phyloP scores from a whole-genome alignment of 2,113 vertebrate genomes.

The Petroica traversi region DNA sequence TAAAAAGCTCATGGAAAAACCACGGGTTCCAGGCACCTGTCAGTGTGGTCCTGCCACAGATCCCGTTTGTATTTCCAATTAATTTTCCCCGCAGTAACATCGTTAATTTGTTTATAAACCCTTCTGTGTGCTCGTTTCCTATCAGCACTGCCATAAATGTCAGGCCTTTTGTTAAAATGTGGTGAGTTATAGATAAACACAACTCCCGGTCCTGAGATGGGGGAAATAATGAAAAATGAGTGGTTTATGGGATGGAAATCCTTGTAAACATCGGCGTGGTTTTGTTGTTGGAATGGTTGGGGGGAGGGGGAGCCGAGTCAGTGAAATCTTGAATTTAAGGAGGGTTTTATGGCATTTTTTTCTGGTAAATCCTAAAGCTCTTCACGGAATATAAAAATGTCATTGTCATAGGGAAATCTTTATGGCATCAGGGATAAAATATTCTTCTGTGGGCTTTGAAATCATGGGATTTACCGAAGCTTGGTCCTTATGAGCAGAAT shows the following conservation, averaged over 20 bases:
- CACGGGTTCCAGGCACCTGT: not conserved
- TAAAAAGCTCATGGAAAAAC: not conserved
- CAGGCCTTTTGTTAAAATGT: not conserved
- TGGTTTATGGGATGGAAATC: not conserved
- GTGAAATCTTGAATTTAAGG: slow-evolving; percentile 17
- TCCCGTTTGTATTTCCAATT: not conserved
- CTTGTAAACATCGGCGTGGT: not conserved
- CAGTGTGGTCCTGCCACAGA: not conserved
- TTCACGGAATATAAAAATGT: not conserved
- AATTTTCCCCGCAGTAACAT: not conserved
- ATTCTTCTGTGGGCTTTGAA: not conserved
- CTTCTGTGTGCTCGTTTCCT: not conserved
- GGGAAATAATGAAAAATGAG: slow-evolving; percentile 8
- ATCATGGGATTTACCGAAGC: not conserved
- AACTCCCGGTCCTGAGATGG: not conserved
- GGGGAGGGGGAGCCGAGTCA: not conserved
- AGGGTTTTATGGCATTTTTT: slow-evolving; percentile 1
- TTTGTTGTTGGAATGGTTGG: not conserved
- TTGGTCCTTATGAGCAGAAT: not conserved
- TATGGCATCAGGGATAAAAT: not conserved
- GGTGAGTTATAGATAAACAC: slow-evolving; percentile 2
- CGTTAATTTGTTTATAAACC: not conserved
- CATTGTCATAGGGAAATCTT: not conserved
- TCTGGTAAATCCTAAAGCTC: slow-evolving; percentile 1
- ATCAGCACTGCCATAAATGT: not conserved